Evolutionary conservation across 2,888 invertebrate genomes (phyloP), one percentile per base, ranked within the genome.

Genomic region (Melipona bicolor): DNA sequence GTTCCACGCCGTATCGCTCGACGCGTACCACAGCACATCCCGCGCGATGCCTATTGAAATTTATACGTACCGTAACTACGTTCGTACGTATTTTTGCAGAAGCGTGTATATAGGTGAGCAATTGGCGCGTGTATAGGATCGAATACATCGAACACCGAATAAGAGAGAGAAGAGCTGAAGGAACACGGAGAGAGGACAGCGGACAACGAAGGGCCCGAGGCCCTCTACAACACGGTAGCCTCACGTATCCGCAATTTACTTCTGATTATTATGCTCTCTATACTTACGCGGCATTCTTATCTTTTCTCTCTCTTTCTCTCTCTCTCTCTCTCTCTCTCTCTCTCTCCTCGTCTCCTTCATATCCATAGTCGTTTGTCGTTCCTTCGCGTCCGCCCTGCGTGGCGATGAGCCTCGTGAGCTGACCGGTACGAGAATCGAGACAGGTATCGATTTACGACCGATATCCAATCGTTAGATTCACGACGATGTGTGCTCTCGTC

Each of bases 181-280:
- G 70, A 75, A 84, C 69, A 50, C 70, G 77, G 64, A 67, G 83
- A 81, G 62, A 43, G 9, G 27, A 27, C 27, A 27, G 71, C 68
- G 79, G 72, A 56, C 77, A 75, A 62, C 27, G 21, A 67, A 52
- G n/a, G n/a, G 76, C 86, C 89, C 69, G n/a, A 64, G 89, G 75
- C 83, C 82, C 86, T 87, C 74, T 89, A 91, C 92, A 90, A 91
- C 91, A 94, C 94, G 94, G 94, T 94, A 94, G 94, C 94, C 91
- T 94, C 94, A 94, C 94, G 94, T 94, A 92, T 91, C 90, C 89
- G 94, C 94, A 94, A 94, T 94, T 94, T 94, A 91, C 94, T 93
- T 93, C 93, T 93, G 93, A 94, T 94, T 93, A 94, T 94, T 93
- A 91, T 92, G 91, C 92, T 92, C 91, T 92, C 93, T 92, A 93